Conservation (phyloP, 2,797 vertebrate genomes). For the Halcyon leucocephala region DNA sequence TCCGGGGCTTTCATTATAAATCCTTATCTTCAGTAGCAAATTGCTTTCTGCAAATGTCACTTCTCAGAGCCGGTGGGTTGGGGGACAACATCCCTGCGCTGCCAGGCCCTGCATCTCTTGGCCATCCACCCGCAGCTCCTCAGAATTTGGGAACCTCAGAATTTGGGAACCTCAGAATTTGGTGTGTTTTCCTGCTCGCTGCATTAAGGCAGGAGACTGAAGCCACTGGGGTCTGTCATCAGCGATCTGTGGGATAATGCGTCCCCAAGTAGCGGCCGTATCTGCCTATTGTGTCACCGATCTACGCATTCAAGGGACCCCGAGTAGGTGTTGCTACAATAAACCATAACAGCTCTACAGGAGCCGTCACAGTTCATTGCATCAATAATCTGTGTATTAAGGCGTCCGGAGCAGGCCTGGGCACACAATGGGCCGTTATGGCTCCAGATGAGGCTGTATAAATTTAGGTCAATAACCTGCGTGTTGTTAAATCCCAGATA, state of each 20-base stretch:
- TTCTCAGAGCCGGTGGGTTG: accelerated
- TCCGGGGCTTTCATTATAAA: neutral
- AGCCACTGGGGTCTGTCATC: neutral
- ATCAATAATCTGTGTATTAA: constrained; percentile 70
- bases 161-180: neutral
- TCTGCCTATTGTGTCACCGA: constrained; percentile 63
- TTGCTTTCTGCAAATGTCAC: neutral
- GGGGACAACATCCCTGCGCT: accelerated
- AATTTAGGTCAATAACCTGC: constrained; percentile 74
- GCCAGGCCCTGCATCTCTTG: accelerated
- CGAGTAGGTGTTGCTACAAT: constrained; percentile 71
- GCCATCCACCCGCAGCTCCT: neutral
- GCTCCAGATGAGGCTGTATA: constrained; percentile 67
- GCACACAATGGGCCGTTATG: constrained; percentile 62
- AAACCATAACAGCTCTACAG: constrained; percentile 64
- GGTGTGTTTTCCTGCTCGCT: neutral
- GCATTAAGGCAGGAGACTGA: neutral
- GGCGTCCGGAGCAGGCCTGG: constrained; percentile 31
- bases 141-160: neutral
- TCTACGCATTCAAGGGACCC: constrained; percentile 54
- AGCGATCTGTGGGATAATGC: constrained; percentile 56
- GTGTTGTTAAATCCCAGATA: constrained; percentile 49
- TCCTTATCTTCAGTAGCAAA: constrained; percentile 29
- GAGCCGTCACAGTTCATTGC: constrained; percentile 72
- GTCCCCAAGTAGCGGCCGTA: constrained; percentile 38